Percentiles rank a stretch among this genome's conserved stretches.
phyloP scores from a whole-genome alignment of 2,888 invertebrate species.

The Oscheius sp. region DNA sequence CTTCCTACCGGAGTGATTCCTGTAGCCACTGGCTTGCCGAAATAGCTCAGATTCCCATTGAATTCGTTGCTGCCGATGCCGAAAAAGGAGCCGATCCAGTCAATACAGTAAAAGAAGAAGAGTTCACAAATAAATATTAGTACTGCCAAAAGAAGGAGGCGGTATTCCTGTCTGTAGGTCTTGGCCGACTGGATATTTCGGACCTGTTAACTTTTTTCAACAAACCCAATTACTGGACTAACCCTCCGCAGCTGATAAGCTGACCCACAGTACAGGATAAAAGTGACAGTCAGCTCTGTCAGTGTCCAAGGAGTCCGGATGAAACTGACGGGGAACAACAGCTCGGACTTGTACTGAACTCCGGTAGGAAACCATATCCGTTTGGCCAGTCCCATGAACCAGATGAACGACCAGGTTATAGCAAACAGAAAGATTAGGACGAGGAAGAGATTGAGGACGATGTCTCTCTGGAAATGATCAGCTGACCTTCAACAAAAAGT shows the following conservation, averaged over 20 bases:
- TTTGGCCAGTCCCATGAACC: slow-evolving; percentile 4
- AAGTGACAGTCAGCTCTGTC: slow-evolving; percentile 7
- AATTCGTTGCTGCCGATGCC: slow-evolving; percentile 10
- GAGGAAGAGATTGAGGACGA: slow-evolving; percentile 6
- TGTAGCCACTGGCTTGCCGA: slow-evolving; percentile 12
- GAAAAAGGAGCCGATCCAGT: slow-evolving; percentile 5
- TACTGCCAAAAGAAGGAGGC: neutral
- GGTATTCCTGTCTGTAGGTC: neutral
- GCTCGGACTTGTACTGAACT: neutral
- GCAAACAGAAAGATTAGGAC: neutral
- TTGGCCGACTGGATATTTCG: neutral
- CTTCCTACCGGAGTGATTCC: slow-evolving; percentile 16
- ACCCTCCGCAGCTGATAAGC: neutral
- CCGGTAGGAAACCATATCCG: slow-evolving; percentile 16
- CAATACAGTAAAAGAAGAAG: slow-evolving; percentile 5
- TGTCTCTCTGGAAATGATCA: neutral
- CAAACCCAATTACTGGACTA: neutral
- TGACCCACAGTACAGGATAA: neutral
- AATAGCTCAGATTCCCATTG: slow-evolving; percentile 1
- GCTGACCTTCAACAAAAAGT: no score
- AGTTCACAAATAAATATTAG: slow-evolving; percentile 17
- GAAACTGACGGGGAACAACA: slow-evolving; percentile 4
- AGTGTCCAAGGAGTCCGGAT: slow-evolving; percentile 4
- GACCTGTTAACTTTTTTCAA: neutral
- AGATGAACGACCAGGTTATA: neutral